These are phyloP conservation scores for Pocillopora damicornis DNA, from an alignment of 64 coral and sea anemone species.

Conservation along the genomic window DNA sequence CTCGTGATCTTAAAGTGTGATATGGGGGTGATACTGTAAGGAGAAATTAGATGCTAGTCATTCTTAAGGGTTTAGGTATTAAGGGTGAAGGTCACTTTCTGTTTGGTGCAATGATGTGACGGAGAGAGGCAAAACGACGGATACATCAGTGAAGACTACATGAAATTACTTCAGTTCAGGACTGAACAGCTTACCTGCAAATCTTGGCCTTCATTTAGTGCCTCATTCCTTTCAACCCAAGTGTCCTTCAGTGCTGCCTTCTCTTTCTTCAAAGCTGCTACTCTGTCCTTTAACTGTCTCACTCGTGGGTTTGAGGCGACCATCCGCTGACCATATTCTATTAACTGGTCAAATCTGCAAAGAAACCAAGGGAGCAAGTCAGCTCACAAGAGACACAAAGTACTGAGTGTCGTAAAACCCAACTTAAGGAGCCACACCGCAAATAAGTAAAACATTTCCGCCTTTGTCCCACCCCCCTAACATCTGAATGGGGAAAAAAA, in stretches of 20 bases:
- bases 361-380: neutral
- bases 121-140: neutral
- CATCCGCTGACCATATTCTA: constrained; percentile 77
- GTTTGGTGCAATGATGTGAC: neutral
- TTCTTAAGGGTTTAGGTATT: too few species aligned
- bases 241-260: constrained; percentile 53
- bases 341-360: constrained; percentile 78
- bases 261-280: constrained; percentile 60
- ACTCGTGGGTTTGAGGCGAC: constrained; percentile 59
- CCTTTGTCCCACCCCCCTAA: too few species aligned
- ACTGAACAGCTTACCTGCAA: constrained; percentile 45
- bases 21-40: too few species aligned
- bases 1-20: too few species aligned
- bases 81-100: too few species aligned
- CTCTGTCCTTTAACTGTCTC: constrained; percentile 63
- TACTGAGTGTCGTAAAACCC: neutral
- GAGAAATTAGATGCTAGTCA: too few species aligned
- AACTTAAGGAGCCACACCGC: too few species aligned
- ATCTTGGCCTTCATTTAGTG: constrained; percentile 67
- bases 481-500: too few species aligned
- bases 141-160: neutral
- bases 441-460: too few species aligned
- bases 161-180: neutral
- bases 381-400: neutral
- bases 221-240: constrained; percentile 78